A percentile compares a stretch with the other conserved stretches of the same genome.
phyloP scores from a whole-genome alignment of 2,797 vertebrate species.

The Alectoris magna region DNA sequence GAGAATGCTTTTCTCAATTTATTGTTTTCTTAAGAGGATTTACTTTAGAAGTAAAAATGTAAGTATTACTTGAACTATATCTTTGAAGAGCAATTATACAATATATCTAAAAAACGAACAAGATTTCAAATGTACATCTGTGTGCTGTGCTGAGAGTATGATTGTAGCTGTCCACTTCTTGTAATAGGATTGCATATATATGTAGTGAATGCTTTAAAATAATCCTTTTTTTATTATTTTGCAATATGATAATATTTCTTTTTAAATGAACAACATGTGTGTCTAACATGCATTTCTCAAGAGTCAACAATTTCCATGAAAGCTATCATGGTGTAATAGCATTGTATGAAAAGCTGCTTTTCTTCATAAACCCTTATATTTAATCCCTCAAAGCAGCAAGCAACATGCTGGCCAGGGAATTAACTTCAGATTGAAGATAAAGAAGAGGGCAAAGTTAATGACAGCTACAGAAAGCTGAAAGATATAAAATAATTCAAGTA shows the following conservation, averaged over 20 bases:
- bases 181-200: constrained; percentile 52
- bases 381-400: constrained; percentile 82
- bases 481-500: constrained; percentile 69
- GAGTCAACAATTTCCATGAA: constrained; percentile 81
- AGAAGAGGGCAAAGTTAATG: constrained; percentile 81
- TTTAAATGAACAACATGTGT: constrained; percentile 78
- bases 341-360: constrained; percentile 84
- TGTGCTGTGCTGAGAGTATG: neutral
- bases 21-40: neutral
- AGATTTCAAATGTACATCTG: neutral
- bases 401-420: constrained; percentile 79
- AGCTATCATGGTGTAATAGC: constrained; percentile 85
- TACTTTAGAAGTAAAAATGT: neutral
- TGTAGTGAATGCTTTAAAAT: constrained; percentile 47
- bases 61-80: neutral
- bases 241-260: constrained; percentile 71
- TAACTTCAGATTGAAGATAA: constrained; percentile 85
- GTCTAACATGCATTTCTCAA: constrained; percentile 75
- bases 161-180: neutral
- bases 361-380: constrained; percentile 83
- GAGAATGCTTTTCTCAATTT: neutral
- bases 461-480: constrained; percentile 72
- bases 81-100: neutral
- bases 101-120: neutral
- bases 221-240: constrained; percentile 75